phyloP scores from a whole-genome alignment of 2,888 invertebrate genomes.

The Aporophyla lueneburgensis region DNA sequence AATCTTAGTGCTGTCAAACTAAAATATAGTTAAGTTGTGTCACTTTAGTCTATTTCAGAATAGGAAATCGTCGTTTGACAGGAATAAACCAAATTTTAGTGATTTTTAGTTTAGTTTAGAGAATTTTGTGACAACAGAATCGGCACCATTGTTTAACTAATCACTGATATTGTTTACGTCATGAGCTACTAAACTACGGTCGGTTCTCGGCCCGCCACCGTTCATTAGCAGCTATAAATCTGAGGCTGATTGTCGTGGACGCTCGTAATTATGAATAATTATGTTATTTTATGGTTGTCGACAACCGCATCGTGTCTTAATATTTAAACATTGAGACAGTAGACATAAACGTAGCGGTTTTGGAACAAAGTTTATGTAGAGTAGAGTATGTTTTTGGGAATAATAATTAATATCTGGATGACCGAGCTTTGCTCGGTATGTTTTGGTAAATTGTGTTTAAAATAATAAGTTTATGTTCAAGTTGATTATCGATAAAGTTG shows the following conservation, averaged over 20 bases:
- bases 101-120: no score
- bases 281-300: conserved; percentile 82
- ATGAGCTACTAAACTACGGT: conserved; percentile 65
- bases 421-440: no score
- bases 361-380: conserved; percentile 5
- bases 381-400: not conserved
- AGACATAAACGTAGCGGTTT: conserved; percentile 72
- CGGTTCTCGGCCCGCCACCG: conserved; percentile 71
- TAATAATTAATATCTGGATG: not conserved
- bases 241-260: conserved; percentile 82
- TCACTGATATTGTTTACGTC: conserved; percentile 57
- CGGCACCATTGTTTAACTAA: conserved; percentile 28
- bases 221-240: conserved; percentile 83
- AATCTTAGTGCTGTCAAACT: no score
- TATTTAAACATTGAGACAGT: conserved; percentile 74
- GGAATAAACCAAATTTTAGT: no score
- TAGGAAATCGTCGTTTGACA: no score
- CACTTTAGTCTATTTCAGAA: no score
- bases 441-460: no score
- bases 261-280: conserved; percentile 86
- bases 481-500: no score
- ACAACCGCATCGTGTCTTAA: conserved; percentile 79
- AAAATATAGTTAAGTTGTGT: no score
- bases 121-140: no score
- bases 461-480: no score